These are phyloP conservation scores for Drosophila dives DNA, from an alignment of 2,888 invertebrate genomes.

Conservation along the genomic window DNA sequence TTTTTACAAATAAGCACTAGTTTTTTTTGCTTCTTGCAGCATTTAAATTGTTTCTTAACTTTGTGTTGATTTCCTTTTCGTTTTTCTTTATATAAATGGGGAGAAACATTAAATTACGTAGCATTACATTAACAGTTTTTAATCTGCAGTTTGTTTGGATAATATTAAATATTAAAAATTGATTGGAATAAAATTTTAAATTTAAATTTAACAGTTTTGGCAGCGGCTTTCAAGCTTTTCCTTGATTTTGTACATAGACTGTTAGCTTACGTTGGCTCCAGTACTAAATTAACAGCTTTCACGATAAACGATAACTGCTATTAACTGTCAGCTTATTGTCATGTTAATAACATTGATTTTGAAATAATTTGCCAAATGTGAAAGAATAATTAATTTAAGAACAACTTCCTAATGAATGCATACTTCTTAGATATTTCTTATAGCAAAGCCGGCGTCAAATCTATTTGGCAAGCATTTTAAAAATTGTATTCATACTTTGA, in stretches of 20 bases:
- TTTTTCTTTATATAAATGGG: not conserved
- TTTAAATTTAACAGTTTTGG: constrained; percentile 15
- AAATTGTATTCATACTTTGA: not conserved
- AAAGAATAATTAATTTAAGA: not conserved
- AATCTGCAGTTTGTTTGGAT: not conserved
- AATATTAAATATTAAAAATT: not conserved
- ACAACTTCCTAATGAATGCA: not conserved
- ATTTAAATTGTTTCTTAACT: not conserved
- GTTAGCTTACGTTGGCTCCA: constrained; percentile 22
- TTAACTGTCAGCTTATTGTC: not conserved
- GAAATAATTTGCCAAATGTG: not conserved
- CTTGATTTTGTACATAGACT: constrained; percentile 9
- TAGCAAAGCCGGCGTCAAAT: constrained; percentile 4
- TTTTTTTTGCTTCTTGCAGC: not conserved
- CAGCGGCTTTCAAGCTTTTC: not conserved
- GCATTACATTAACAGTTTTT: not conserved
- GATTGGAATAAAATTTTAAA: not conserved
- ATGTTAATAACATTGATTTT: not conserved
- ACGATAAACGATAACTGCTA: constrained; percentile 22
- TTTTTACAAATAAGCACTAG: not conserved
- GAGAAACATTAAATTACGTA: not conserved
- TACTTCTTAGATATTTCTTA: not conserved
- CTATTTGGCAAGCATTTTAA: constrained; percentile 26
- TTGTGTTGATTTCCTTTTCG: not conserved
- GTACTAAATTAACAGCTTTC: not conserved